Percentiles rank a stretch among this genome's conserved stretches.
Evolutionary conservation across 2,113 vertebrate species (phyloP).

Genomic region (Cranoglanis bouderius): DNA sequence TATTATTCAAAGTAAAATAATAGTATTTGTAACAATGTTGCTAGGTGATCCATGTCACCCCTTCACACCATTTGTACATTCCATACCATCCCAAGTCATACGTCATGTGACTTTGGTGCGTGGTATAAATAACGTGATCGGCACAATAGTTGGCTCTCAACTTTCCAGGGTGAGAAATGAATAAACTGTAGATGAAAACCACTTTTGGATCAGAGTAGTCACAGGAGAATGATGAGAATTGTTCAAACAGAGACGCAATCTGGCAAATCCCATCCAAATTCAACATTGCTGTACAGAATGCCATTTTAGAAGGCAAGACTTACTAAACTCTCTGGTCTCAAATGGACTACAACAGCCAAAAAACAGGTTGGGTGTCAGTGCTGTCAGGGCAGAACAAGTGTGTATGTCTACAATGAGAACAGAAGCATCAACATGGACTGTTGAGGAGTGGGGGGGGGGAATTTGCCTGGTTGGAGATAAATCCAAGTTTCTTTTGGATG

Average conservation of each 20-base stretch:
- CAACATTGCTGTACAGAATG: background rate
- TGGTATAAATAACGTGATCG: background rate
- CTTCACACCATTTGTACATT: background rate
- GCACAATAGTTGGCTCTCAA: background rate
- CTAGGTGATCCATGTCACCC: background rate
- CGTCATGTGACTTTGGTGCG: background rate
- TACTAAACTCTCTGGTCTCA: background rate
- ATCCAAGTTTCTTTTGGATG: background rate
- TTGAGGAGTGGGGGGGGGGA: background rate
- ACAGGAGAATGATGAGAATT: background rate
- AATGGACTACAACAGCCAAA: background rate
- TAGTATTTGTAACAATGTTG: background rate
- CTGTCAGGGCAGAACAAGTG: background rate
- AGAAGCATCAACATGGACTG: background rate
- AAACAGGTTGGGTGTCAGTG: background rate
- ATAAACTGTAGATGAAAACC: conserved; percentile 3
- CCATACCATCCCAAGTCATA: background rate
- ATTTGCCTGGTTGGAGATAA: background rate
- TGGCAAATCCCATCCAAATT: conserved; percentile 10
- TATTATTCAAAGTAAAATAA: background rate
- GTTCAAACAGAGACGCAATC: background rate
- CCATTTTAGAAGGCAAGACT: background rate
- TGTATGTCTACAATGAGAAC: background rate
- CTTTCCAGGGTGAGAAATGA: background rate
- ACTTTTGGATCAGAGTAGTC: background rate